A percentile compares a stretch with the other conserved stretches of the same genome.
Evolutionary conservation across 2,797 vertebrate genomes (phyloP).

Genomic region (Molossus molossus): DNA sequence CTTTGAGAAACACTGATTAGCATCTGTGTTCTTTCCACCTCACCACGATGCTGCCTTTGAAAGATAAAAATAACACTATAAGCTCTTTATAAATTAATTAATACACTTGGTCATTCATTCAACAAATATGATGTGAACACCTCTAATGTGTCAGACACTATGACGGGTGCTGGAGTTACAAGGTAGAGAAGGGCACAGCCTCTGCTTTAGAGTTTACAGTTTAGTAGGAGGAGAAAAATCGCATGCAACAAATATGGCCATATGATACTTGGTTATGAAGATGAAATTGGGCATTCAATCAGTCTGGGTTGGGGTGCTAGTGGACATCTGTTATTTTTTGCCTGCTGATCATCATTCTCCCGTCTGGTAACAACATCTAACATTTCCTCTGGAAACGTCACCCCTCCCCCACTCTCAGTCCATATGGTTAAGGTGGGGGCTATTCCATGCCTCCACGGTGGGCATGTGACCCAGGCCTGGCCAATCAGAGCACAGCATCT

Average conservation of each 20-base stretch:
- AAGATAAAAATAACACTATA: neutral
- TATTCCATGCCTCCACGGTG: neutral
- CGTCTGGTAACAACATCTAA: slow-evolving; percentile 70
- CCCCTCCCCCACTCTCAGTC: slow-evolving; percentile 51
- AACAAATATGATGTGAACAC: neutral
- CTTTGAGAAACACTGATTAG: slow-evolving; percentile 11
- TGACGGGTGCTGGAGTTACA: neutral
- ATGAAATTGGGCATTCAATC: slow-evolving; percentile 65
- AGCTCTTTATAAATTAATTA: slow-evolving; percentile 30
- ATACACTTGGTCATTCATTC: neutral
- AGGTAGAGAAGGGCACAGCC: neutral
- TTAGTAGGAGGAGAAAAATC: slow-evolving; percentile 24
- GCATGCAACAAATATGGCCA: neutral
- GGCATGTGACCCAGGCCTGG: slow-evolving; percentile 45
- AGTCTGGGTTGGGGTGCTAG: slow-evolving; percentile 71
- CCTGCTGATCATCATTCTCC: slow-evolving; percentile 72
- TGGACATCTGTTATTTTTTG: slow-evolving; percentile 78
- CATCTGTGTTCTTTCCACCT: neutral
- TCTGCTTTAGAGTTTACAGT: neutral
- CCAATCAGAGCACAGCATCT: slow-evolving; percentile 53
- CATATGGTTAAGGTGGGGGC: slow-evolving; percentile 64
- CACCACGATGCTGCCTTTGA: neutral
- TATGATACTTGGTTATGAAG: slow-evolving; percentile 43
- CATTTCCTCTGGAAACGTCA: slow-evolving; percentile 60
- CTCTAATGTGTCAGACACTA: neutral